Percentiles rank a stretch among this genome's conserved stretches.
Conservation (phyloP, 92 coral and sea anemone species). For the Chrysogorgia sp. region DNA sequence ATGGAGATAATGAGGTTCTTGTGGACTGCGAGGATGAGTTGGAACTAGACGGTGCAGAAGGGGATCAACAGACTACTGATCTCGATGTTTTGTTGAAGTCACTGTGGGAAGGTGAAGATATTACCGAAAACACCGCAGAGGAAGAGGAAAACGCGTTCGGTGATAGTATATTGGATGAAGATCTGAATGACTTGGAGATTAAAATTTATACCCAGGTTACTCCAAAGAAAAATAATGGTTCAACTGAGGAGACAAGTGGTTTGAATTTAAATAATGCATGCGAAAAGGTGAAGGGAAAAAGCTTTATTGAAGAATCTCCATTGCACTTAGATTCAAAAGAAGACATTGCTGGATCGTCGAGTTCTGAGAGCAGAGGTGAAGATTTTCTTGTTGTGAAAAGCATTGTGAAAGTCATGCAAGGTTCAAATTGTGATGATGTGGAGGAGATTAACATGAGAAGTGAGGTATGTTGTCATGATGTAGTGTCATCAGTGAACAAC, state of each 20-base stretch:
- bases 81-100: constrained; percentile 42
- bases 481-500: neutral
- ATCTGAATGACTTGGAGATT: constrained; percentile 30
- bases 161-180: constrained; percentile 33
- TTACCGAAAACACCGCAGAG: neutral
- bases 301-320: neutral
- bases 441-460: neutral
- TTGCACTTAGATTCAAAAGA: constrained; percentile 6
- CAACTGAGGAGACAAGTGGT: neutral
- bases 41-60: constrained; percentile 15
- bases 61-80: constrained; percentile 6
- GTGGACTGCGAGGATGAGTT: neutral
- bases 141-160: constrained; percentile 32
- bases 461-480: neutral
- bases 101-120: constrained; percentile 35
- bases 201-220: constrained; percentile 32
- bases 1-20: constrained; percentile 44
- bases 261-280: neutral
- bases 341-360: neutral
- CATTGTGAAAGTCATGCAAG: neutral
- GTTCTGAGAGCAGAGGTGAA: neutral
- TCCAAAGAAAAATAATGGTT: neutral
- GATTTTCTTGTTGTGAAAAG: neutral
- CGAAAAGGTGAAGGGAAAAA: neutral
- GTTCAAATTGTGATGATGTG: neutral